Base-by-base conservation (phyloP, 2,113 vertebrate genomes). In the Archilochus colubris region DNA sequence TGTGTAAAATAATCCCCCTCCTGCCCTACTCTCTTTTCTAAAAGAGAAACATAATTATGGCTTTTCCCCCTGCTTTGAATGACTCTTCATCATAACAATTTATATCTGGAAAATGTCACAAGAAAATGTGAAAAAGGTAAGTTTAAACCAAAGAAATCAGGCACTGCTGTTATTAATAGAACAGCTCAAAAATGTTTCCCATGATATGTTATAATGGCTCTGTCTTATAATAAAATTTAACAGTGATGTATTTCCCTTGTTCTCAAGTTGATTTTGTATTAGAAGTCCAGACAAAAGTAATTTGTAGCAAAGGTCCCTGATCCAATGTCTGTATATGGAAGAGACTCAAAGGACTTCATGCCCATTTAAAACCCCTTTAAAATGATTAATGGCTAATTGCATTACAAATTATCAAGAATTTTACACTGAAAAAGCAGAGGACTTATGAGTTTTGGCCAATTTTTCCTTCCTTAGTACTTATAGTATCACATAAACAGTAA, bases 101-200 rank as follows among this genome's bases (percentile, higher is more conserved):
- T 97, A 97, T 98, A 98, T 98, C 98, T 99, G 98, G 98, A 97
- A 96, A 98, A 98, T 98, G 97, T 99, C 98, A 98, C 89, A 92
- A 95, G 95, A 97, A 98, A 97, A 97, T 96, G 96, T 96, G 93
- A 97, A 97, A 97, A 97, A 97, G 94, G 97, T 97, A 96, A 97
- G 96, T 97, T 97, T 97, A 98, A 97, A 97, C 97, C 96, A 94
- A 92, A 95, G 96, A 97, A 98, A 97, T 97, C 96, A 95, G 55
- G 91, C 92, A 92, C 95, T 97, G 76, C 96, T 98, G 96, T 97
- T 98, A 98, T 97, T 98, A 98, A 97, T 97, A 98, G 97, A 98
- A 89, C 67, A 72, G 90, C 81, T 97, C 96, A 97, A 94, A 96
- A 97, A 91, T 96, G 94, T 97, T 97, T 96, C 96, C 96, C 96